Evolutionary conservation across 2,888 invertebrate genomes (phyloP).

Genomic region (Cyrtodaria siliqua): DNA sequence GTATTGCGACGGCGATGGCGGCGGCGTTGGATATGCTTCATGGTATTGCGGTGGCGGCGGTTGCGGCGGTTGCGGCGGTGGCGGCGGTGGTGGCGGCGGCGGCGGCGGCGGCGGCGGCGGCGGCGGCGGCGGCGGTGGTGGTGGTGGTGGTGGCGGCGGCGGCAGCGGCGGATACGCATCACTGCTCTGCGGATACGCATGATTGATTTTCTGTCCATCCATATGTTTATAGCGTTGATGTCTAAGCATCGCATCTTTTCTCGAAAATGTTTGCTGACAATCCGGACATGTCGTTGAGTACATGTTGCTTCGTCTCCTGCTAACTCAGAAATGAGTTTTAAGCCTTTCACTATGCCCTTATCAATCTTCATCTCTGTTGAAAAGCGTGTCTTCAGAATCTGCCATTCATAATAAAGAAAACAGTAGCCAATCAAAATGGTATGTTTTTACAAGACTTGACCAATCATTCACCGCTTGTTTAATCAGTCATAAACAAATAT

Average conservation of each 20-base stretch:
- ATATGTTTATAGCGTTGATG: constrained; percentile 14
- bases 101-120: no score
- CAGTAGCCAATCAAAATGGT: no score
- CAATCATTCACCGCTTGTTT: no score
- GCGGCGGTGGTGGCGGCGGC: no score
- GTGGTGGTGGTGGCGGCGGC: background rate
- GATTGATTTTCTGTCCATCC: background rate
- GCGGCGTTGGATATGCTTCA: constrained; percentile 8
- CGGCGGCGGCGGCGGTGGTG: no score
- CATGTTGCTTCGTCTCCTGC: constrained; percentile 17
- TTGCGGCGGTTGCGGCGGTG: background rate
- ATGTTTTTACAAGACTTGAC: no score
- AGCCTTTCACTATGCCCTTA: no score
- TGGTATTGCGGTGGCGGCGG: background rate
- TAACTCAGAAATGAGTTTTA: constrained; percentile 21
- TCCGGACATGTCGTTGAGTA: constrained; percentile 17
- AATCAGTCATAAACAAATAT: no score
- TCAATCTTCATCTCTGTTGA: no score
- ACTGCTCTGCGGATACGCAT: constrained; percentile 25
- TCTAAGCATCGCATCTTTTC: constrained; percentile 19
- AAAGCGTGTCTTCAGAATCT: no score
- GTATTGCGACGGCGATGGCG: background rate
- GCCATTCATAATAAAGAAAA: no score
- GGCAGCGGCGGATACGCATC: no score
- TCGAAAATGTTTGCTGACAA: constrained; percentile 13